Evolutionary conservation across 2,888 invertebrate species (phyloP).

Genomic region (Adelognathus sp.): DNA sequence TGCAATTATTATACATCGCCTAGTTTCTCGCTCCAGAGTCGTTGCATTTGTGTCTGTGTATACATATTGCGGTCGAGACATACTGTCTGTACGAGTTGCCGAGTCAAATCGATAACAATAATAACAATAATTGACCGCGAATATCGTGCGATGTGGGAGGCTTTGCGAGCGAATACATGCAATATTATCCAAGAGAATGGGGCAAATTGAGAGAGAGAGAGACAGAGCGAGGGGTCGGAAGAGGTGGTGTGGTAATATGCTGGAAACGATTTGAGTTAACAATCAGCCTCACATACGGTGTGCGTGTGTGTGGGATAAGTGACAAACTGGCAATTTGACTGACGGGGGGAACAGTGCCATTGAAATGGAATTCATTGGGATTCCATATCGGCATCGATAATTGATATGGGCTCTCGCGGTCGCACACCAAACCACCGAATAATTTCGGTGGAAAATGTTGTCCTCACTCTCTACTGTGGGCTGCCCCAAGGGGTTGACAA

Average conservation of each 20-base stretch:
- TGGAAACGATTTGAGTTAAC: slow-evolving; percentile 25
- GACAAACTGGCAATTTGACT: slow-evolving; percentile 9
- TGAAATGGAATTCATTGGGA: slow-evolving; percentile 3
- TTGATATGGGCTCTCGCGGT: neutral
- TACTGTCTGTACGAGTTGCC: neutral
- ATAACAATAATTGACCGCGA: slow-evolving; percentile 32
- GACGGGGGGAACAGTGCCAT: neutral
- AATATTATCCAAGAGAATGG: neutral
- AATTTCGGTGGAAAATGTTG: neutral
- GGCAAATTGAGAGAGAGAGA: too few species aligned
- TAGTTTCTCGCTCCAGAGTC: neutral
- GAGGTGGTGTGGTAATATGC: neutral
- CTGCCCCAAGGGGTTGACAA: neutral
- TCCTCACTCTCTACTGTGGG: neutral
- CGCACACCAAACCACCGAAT: neutral
- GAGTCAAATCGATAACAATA: slow-evolving; percentile 27
- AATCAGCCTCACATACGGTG: slow-evolving; percentile 17
- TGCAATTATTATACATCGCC: slow-evolving; percentile 36
- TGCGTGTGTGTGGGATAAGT: slow-evolving; percentile 15
- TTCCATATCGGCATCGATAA: slow-evolving; percentile 15
- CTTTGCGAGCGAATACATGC: neutral
- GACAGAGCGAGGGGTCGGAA: neutral
- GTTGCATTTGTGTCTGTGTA: too few species aligned
- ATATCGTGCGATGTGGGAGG: neutral
- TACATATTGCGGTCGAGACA: slow-evolving; percentile 8